Evolutionary conservation across 2,888 invertebrate genomes (phyloP).

Genomic region (Brenthis hecate): DNA sequence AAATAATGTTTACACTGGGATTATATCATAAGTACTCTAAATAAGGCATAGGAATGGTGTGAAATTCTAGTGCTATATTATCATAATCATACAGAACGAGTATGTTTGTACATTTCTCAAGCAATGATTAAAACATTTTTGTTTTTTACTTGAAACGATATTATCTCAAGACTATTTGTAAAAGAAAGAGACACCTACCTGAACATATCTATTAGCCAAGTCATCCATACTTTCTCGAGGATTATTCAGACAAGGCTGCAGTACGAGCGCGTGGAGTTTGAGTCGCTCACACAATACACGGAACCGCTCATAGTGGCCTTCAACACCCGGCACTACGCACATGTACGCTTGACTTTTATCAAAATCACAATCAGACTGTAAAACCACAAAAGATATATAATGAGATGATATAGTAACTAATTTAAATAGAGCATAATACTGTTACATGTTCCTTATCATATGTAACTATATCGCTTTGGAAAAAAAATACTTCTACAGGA

Average conservation of each 20-base stretch:
- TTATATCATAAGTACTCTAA: too few species aligned
- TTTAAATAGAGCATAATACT: too few species aligned
- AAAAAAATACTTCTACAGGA: too few species aligned
- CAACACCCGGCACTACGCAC: slow-evolving; percentile 58
- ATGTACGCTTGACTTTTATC: slow-evolving; percentile 47
- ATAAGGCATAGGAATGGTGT: too few species aligned
- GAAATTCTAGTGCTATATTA: too few species aligned
- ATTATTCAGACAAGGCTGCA: slow-evolving; percentile 50
- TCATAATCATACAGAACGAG: too few species aligned
- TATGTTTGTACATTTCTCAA: too few species aligned
- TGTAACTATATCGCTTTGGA: too few species aligned
- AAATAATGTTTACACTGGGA: too few species aligned
- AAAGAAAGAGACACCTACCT: slow-evolving; percentile 41
- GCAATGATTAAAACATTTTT: not conserved
- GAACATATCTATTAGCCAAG: slow-evolving; percentile 47
- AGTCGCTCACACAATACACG: slow-evolving; percentile 47
- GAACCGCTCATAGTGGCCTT: slow-evolving; percentile 53
- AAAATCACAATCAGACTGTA: slow-evolving; percentile 45
- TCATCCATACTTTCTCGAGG: slow-evolving; percentile 46
- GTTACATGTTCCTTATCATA: too few species aligned
- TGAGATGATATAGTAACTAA: too few species aligned
- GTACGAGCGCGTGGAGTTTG: slow-evolving; percentile 50
- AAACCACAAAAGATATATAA: not conserved
- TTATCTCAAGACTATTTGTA: not conserved
- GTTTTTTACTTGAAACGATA: not conserved